Conservation (phyloP, 2,888 invertebrate genomes). For the Platypus cylindrus region DNA sequence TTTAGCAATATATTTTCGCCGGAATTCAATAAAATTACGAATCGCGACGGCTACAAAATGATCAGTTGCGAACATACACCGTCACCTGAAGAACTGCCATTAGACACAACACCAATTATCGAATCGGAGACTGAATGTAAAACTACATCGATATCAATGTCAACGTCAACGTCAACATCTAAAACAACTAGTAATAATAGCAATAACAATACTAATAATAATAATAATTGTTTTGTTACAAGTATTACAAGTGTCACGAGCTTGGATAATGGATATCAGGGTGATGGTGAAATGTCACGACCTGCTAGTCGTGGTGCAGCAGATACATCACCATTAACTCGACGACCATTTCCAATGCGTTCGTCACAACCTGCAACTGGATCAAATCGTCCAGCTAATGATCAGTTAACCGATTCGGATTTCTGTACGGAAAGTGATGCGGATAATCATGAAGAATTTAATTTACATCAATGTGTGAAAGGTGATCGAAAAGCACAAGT, state of each 20-base stretch:
- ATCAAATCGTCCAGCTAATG: slow-evolving; percentile 60
- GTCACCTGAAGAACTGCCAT: slow-evolving; percentile 71
- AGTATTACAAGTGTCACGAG: slow-evolving; percentile 86
- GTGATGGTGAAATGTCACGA: slow-evolving; percentile 80
- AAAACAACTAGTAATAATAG: slow-evolving; percentile 57
- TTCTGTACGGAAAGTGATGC: slow-evolving; percentile 86
- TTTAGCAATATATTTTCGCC: too few species aligned
- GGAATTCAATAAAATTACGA: slow-evolving; percentile 31
- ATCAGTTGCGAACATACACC: slow-evolving; percentile 63
- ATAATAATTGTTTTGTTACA: slow-evolving; percentile 57
- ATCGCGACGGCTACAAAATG: slow-evolving; percentile 30
- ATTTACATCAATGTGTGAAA: slow-evolving; percentile 50
- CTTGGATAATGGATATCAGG: slow-evolving; percentile 82
- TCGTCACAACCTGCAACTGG: slow-evolving; percentile 44
- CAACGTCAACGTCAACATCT: slow-evolving; percentile 32
- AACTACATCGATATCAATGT: slow-evolving; percentile 36
- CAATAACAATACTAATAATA: too few species aligned
- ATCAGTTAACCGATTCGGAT: slow-evolving; percentile 85
- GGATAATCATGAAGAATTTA: slow-evolving; percentile 70
- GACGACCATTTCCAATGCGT: slow-evolving; percentile 37
- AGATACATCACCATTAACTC: slow-evolving; percentile 53
- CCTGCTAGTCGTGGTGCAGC: slow-evolving; percentile 72
- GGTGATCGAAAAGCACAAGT: slow-evolving; percentile 66
- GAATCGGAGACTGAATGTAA: slow-evolving; percentile 39
- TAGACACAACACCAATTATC: slow-evolving; percentile 56